Evolutionary conservation across 2,888 invertebrate genomes (phyloP), one percentile per base, ranked within the genome.

Genomic region (Diarsia rubi): DNA sequence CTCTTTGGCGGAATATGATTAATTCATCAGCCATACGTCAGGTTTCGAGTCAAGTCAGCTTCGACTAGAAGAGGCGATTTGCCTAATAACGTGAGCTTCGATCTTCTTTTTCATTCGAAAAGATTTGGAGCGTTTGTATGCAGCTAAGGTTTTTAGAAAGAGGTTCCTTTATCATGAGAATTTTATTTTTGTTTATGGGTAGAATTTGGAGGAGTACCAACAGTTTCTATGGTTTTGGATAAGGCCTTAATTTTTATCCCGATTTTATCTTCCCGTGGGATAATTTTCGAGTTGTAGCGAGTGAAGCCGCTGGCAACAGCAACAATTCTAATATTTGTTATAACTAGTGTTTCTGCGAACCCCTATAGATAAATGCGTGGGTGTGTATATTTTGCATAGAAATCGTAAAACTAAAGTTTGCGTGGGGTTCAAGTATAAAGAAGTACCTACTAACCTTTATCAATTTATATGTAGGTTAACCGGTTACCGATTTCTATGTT

Each of bases 21-120:
- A 87, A 86, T 88, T 86, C 87, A 88, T 87, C 78, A 82, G 71
- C 76, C 62, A 82, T 84, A 83, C 75, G 70, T 84, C 78, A 70
- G 75, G 68, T 75, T 63, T 71, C 73, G 27, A 64, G 86, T 64
- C 71, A 69, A 87, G 86, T 86, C 87, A 86, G 86, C 81, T 59
- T 54, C 57, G 64, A 62, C 70, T 65, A n/a, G 60, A 64, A 80
- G 59, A 67, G 77, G 66, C 59, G 68, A 87, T 86, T 87, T 86
- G 84, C 83, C 78, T 86, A 86, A 87, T 73, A 73, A 78, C 59
- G 67, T 69, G 54, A 78, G 19, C 52, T 71, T 57, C 47, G 45
- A 49, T 47, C 21, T 59, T 60, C 27, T 59, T 60, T 63, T 79
- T 83, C 79, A 65, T 83, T 69, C 68, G 31, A 59, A n/a, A 77